phyloP scores from a whole-genome alignment of 2,888 invertebrate genomes.

The Phymatocera aterrima region DNA sequence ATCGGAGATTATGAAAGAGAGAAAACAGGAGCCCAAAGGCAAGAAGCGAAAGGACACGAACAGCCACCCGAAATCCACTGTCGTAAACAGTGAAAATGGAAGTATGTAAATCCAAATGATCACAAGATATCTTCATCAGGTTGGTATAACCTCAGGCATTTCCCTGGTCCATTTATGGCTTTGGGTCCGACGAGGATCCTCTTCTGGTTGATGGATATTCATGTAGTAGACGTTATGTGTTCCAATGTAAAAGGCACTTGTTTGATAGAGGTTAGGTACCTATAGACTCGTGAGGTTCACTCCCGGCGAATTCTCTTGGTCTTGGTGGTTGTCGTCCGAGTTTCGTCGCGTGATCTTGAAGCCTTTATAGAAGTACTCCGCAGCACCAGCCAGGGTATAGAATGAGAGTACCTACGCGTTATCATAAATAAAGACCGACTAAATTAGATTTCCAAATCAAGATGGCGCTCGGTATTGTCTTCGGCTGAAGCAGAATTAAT shows the following conservation, averaged over 20 bases:
- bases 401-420: constrained; percentile 65
- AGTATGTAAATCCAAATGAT: constrained; percentile 60
- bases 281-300: background rate
- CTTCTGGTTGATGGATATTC: background rate
- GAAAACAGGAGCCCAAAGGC: constrained; percentile 47
- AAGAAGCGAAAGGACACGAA: constrained; percentile 45
- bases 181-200: constrained; percentile 13
- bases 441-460: constrained; percentile 72
- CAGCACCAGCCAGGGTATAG: constrained; percentile 56
- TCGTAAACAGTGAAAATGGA: constrained; percentile 57
- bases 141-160: constrained; percentile 16
- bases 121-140: constrained; percentile 45
- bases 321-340: constrained; percentile 27
- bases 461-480: constrained; percentile 70
- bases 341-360: constrained; percentile 60
- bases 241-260: background rate
- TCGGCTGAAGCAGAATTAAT: constrained; percentile 69
- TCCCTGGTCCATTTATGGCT: constrained; percentile 9
- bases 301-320: too few relatives aligned
- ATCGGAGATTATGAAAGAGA: constrained; percentile 38
- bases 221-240: background rate
- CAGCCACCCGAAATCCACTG: constrained; percentile 49
- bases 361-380: constrained; percentile 64
- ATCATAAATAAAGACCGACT: constrained; percentile 72
- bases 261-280: background rate